Base-by-base conservation (phyloP, 2,113 vertebrate species). In the Hypocryptadius cinnamomeus region DNA sequence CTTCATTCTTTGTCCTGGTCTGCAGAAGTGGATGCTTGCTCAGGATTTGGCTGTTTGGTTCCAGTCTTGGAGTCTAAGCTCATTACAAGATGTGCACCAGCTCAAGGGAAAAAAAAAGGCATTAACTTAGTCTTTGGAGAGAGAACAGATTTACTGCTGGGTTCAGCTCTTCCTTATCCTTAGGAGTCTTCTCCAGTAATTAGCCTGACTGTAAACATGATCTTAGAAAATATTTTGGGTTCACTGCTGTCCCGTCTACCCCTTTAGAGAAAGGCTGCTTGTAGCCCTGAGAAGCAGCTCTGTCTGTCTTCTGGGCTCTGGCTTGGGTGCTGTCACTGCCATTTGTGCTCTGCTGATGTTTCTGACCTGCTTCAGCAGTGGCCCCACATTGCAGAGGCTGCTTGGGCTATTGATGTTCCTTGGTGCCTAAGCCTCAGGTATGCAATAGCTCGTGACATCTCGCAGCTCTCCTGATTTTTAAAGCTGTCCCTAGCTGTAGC, bases 381-480 rank as follows among this genome's bases (percentile, higher is more conserved):
- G 40, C 17, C 39, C 21, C 6, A 1, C 0, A 1, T 6, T 15
- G n/a, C 74, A 53, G 47, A 40, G 70, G 21, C 64, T 37, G 0
- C 57, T 45, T 7, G 5, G 61, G 51, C 57, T 68, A 17, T 56
- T 28, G 1, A 9, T 78, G 61, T 51, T 71, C 11, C 1, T 30
- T 3, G 24, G 19, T 42, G 10, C 64, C 45, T 42, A 22, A 65
- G 37, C 69, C 50, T 56, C 24, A 25, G 45, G 20, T 40, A 1
- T 10, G 60, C 40, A 33, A 0, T 40, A 47, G 25, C 5, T 83
- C 5, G 3, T 35, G 27, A 12, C 39, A 17, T 79, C 40, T 68
- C 5, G 0, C 24, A 39, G 33, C 66, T 76, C 5, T 42, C 48
- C 19, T 0, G 0, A 3, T 39, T 51, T 72, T 57, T 84, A 57